Conservation (phyloP, 2,113 vertebrate genomes). For the Trematomus loennbergii region DNA sequence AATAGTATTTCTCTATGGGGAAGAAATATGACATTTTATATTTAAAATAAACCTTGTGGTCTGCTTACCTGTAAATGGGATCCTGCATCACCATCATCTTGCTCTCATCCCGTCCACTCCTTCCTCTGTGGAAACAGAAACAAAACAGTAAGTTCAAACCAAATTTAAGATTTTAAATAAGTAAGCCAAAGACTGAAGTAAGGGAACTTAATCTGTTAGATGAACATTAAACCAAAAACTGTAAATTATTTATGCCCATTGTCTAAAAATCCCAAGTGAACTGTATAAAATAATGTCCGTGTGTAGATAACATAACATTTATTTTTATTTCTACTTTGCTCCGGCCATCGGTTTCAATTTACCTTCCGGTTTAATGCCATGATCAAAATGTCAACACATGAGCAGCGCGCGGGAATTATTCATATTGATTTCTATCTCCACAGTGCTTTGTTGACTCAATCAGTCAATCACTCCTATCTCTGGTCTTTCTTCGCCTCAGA, state of each 20-base stretch:
- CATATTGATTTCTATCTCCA: conserved; percentile 59
- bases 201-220: neutral
- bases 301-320: neutral
- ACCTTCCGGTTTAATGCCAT: conserved; percentile 59
- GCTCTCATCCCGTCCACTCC: conserved; percentile 97
- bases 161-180: neutral
- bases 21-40: neutral
- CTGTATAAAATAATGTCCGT: too few relatives aligned
- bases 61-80: conserved; percentile 93
- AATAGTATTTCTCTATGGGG: conserved; percentile 16
- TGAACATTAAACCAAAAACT: neutral
- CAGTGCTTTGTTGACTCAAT: conserved; percentile 37
- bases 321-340: neutral
- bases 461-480: conserved; percentile 43
- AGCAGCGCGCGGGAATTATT: conserved; percentile 35
- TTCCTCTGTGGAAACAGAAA: conserved; percentile 89
- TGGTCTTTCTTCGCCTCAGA: conserved; percentile 13
- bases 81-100: conserved; percentile 99
- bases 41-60: neutral
- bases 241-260: neutral
- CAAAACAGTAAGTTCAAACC: neutral
- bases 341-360: conserved; percentile 20
- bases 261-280: neutral
- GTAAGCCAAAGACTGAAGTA: neutral
- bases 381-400: conserved; percentile 66